Base-by-base conservation (phyloP, 1,140 invertebrate genomes). In the Pogonomyrmex barbatus region DNA sequence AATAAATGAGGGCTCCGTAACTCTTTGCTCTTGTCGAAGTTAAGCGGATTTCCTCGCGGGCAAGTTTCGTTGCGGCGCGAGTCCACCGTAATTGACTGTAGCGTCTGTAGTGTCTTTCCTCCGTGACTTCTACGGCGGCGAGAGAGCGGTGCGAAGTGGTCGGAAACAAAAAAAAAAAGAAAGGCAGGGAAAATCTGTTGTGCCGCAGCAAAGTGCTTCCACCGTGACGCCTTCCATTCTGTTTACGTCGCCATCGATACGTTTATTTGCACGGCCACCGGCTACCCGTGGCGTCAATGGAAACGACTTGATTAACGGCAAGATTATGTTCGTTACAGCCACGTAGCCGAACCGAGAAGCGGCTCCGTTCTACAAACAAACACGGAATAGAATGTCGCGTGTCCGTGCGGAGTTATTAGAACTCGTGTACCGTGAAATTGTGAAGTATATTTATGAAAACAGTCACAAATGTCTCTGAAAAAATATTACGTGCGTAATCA, bases 241-340 rank as follows among this genome's bases (percentile, higher is more conserved):
- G 47, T 83, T 52, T 71, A 62, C 85, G 42, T 17, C 67, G 63
- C 67, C 65, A 86, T 86, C 63, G 85, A 86, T 86, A 82, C 67
- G 54, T 86, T 86, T 71, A 70, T 73, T 86, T 83, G 58, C 56
- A 33, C 56, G 85, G 33, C 58, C 30, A 75, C 79, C 45, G 45
- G n/a, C 33, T 63, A 75, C 54, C 45, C 52, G 36, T 33, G 24
- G 30, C 54, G 52, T 56, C 30, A 67, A 62, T 33, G 79, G 79
- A 75, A 83, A 83, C 68, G 79, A 39, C 68, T 73, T 83, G 56
- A 83, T 83, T 83, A 83, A 83, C 54, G 68, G 56, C 33, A 47
- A 83, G 68, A 83, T 83, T 83, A 83, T 75, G 79, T 75, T 83
- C 79, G 54, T 83, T 83, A 83, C 39, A n/a, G 54, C n/a, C n/a